phyloP scores from a whole-genome alignment of 1,140 invertebrate species.

The Bombus fervidus region DNA sequence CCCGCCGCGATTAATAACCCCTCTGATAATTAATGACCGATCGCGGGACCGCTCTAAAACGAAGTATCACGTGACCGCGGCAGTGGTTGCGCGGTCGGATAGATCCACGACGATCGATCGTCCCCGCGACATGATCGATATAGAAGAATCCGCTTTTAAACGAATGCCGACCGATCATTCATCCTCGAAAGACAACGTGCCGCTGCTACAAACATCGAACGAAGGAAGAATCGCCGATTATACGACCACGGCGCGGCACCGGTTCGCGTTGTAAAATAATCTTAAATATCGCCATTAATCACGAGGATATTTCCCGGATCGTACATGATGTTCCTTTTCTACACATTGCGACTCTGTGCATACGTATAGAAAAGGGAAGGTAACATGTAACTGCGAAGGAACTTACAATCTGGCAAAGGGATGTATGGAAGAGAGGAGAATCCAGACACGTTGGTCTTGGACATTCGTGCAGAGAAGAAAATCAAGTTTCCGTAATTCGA shows the following conservation, averaged over 20 bases:
- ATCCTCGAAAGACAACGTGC: conserved; percentile 36
- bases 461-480: background rate
- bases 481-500: conserved; percentile 36
- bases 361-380: too few species aligned
- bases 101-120: conserved; percentile 49
- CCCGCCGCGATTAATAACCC: conserved; percentile 60
- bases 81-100: background rate
- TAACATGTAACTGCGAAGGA: too few species aligned
- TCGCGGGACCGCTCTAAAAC: conserved; percentile 46
- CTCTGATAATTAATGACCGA: conserved; percentile 60
- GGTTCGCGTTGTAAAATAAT: conserved; percentile 5
- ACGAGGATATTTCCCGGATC: conserved; percentile 22
- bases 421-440: background rate
- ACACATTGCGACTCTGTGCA: background rate
- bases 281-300: conserved; percentile 35
- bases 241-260: background rate
- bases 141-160: conserved; percentile 37
- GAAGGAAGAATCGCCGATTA: background rate
- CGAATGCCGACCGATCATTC: conserved; percentile 25
- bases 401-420: background rate
- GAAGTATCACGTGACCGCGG: conserved; percentile 27
- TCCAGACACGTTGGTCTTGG: background rate
- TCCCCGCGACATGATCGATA: conserved; percentile 55
- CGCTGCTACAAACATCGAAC: background rate
- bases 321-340: background rate